phyloP scores from a whole-genome alignment of 2,888 invertebrate genomes.

The Hoplodrina ambigua region DNA sequence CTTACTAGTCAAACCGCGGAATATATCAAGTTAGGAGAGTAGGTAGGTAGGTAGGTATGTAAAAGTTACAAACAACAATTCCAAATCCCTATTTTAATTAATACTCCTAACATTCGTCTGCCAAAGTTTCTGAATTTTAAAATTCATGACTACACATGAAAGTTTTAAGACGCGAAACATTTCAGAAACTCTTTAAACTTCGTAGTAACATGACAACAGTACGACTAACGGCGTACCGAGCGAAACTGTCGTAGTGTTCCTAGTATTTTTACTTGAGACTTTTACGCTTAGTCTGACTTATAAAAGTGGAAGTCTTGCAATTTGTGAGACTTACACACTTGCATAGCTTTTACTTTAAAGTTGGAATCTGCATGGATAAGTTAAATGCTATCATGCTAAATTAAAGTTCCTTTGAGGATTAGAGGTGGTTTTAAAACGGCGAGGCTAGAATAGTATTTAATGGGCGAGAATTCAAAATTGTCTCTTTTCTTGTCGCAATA shows the following conservation, averaged over 20 bases:
- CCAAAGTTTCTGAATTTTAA: constrained; percentile 8
- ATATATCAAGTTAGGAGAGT: too few species aligned
- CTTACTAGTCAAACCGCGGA: too few species aligned
- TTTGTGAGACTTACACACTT: constrained; percentile 47
- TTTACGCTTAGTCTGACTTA: constrained; percentile 25
- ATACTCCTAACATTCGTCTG: not conserved
- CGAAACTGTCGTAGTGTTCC: constrained; percentile 38
- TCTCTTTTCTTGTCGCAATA: too few species aligned
- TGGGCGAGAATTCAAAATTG: too few species aligned
- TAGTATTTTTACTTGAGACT: constrained; percentile 47
- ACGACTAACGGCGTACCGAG: constrained; percentile 33
- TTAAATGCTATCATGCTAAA: constrained; percentile 14
- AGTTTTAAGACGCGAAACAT: constrained; percentile 35
- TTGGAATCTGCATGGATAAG: constrained; percentile 37
- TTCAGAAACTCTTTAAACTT: constrained; percentile 40
- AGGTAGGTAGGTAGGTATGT: too few species aligned
- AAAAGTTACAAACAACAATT: constrained; percentile 1
- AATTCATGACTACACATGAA: constrained; percentile 28
- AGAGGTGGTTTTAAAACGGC: too few species aligned
- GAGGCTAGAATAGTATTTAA: too few species aligned
- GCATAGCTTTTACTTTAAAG: constrained; percentile 40
- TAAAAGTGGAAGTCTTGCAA: constrained; percentile 44
- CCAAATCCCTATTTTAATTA: constrained; percentile 6
- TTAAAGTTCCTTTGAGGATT: not conserved
- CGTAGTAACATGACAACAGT: constrained; percentile 37